These are phyloP conservation scores for Calephelis nemesis DNA, from an alignment of 1,140 invertebrate species.

Conservation along the genomic window DNA sequence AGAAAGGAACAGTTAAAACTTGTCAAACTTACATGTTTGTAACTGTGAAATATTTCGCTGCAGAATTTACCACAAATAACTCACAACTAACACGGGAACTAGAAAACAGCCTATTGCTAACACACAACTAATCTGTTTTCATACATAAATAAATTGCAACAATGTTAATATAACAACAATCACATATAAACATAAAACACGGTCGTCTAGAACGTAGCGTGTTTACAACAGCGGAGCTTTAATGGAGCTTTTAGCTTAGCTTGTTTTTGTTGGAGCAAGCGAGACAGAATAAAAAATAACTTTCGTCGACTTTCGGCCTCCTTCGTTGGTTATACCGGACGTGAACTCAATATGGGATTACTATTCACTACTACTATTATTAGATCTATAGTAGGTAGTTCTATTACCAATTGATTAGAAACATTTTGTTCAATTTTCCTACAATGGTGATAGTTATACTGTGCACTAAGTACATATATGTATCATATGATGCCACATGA, in stretches of 20 bases:
- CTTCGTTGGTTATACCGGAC: slow-evolving; percentile 52
- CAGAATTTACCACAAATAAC: slow-evolving; percentile 7
- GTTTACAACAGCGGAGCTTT: slow-evolving; percentile 42
- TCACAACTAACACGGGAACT: slow-evolving; percentile 20
- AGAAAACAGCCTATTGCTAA: slow-evolving; percentile 11
- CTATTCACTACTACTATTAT: slow-evolving; percentile 19
- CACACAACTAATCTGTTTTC: slow-evolving; percentile 25
- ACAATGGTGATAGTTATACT: no score
- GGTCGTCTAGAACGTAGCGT: slow-evolving; percentile 38
- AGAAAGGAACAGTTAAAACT: neutral
- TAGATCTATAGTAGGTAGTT: slow-evolving; percentile 23
- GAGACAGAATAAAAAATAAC: slow-evolving; percentile 62
- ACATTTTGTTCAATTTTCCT: no score
- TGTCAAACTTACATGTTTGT: slow-evolving; percentile 2
- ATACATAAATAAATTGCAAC: slow-evolving; percentile 56
- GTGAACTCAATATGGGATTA: slow-evolving; percentile 43
- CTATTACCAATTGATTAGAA: slow-evolving; percentile 8
- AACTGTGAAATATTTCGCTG: neutral
- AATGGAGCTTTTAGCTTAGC: slow-evolving; percentile 44
- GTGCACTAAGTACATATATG: no score
- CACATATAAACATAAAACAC: slow-evolving; percentile 46
- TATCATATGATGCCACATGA: no score
- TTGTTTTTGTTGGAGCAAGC: slow-evolving; percentile 63
- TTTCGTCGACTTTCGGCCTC: slow-evolving; percentile 57
- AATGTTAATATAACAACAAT: slow-evolving; percentile 54